Conservation (phyloP, 2,113 vertebrate genomes). For the Xiphias gladius region DNA sequence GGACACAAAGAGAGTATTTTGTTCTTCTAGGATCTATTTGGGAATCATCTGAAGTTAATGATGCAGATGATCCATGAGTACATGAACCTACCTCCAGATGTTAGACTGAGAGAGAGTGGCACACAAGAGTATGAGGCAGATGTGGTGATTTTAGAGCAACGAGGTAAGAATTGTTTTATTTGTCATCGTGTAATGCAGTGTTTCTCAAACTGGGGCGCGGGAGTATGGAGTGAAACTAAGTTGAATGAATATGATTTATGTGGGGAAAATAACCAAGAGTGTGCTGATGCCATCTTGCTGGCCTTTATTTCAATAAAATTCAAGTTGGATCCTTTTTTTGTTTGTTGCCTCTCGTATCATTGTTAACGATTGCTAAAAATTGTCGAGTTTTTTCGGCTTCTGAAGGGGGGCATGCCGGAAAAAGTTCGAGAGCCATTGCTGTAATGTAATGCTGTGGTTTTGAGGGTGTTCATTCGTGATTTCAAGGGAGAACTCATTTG, state of each 20-base stretch:
- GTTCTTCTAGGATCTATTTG: conserved; percentile 91
- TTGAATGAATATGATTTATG: no score
- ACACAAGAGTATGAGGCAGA: conserved; percentile 90
- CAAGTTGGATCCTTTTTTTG: no score
- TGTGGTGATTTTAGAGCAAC: conserved; percentile 86
- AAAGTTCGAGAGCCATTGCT: no score
- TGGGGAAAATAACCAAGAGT: no score
- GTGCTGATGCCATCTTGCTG: no score
- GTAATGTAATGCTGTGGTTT: not conserved
- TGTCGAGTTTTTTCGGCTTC: no score
- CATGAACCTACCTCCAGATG: conserved; percentile 58
- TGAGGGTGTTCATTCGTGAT: not conserved
- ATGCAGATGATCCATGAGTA: conserved; percentile 88
- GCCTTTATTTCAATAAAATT: no score
- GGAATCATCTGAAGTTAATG: conserved; percentile 85
- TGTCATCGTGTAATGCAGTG: not conserved
- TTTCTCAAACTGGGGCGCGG: no score
- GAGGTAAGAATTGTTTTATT: conserved; percentile 76
- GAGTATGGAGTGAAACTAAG: no score
- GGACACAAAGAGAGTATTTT: not conserved
- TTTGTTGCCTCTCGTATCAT: no score
- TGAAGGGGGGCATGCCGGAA: no score
- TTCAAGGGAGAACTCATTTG: not conserved
- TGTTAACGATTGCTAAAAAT: no score
- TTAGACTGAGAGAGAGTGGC: conserved; percentile 78